Evolutionary conservation across 2,888 invertebrate species (phyloP).

Genomic region (Patella caerulea): DNA sequence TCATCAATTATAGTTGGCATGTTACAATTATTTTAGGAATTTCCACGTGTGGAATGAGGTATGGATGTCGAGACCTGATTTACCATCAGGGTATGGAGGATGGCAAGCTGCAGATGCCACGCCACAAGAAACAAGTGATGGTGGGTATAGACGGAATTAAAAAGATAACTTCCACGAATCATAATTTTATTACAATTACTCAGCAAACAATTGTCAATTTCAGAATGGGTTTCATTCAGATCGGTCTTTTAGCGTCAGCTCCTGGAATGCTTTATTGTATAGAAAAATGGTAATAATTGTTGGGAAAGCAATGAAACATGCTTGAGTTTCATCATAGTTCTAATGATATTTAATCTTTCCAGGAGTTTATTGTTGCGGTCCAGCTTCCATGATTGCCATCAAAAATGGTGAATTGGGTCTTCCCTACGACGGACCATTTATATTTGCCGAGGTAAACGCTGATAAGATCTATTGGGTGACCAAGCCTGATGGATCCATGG

Average conservation of each 20-base stretch:
- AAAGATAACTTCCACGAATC: too few relatives aligned
- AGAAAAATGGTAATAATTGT: too few relatives aligned
- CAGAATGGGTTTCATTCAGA: too few relatives aligned
- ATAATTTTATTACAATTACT: too few relatives aligned
- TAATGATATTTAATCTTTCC: constrained; percentile 13
- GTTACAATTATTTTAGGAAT: constrained; percentile 75
- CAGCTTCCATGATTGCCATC: constrained; percentile 86
- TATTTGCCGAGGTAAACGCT: constrained; percentile 95
- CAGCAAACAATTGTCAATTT: too few relatives aligned
- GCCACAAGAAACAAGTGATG: constrained; percentile 85
- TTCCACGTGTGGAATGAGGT: constrained; percentile 97
- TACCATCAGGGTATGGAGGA: constrained; percentile 83
- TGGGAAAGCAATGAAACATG: too few relatives aligned
- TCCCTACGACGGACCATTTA: constrained; percentile 87
- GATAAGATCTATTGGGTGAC: constrained; percentile 87
- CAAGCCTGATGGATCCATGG: constrained; percentile 33
- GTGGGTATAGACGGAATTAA: constrained; percentile 45
- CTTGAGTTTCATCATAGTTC: too few relatives aligned
- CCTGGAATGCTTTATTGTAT: too few relatives aligned
- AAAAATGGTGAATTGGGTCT: constrained; percentile 86
- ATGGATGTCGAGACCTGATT: constrained; percentile 91
- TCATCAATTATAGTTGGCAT: too few relatives aligned
- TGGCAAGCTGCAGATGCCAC: constrained; percentile 95
- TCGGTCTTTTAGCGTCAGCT: too few relatives aligned
- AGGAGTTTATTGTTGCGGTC: constrained; percentile 85